Percentiles rank a stretch among this genome's conserved stretches.
Evolutionary conservation across 2,113 vertebrate species (phyloP).

Genomic region (Mirza zaza): DNA sequence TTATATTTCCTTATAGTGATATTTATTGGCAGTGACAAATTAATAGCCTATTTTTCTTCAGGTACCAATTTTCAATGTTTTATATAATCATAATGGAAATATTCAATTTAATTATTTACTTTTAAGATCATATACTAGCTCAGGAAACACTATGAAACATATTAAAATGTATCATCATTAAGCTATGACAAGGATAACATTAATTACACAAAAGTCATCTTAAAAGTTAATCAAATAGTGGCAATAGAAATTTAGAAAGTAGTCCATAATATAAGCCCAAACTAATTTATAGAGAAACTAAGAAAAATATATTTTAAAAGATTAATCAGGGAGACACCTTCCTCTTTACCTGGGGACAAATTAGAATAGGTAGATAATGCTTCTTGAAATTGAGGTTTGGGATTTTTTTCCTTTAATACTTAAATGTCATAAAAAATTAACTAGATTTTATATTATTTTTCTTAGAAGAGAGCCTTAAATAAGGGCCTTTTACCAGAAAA

Average conservation of each 20-base stretch:
- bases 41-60: background rate
- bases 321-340: background rate
- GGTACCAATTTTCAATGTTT: background rate
- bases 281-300: background rate
- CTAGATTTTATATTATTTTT: background rate
- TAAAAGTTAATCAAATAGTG: background rate
- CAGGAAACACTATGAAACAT: background rate
- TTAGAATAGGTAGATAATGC: background rate
- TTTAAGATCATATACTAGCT: background rate
- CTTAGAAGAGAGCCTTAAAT: background rate
- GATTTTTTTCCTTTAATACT: background rate
- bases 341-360: background rate
- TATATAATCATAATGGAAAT: background rate
- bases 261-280: background rate
- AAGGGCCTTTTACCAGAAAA: background rate
- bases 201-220: background rate
- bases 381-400: background rate
- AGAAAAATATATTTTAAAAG: background rate
- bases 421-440: background rate
- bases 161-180: background rate
- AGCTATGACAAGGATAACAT: background rate
- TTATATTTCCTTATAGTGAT: background rate
- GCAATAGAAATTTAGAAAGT: background rate
- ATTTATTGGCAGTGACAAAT: background rate
- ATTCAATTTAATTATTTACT: background rate